Evolutionary conservation across 1,140 invertebrate species (phyloP).

Genomic region (Hormaphis cornu): DNA sequence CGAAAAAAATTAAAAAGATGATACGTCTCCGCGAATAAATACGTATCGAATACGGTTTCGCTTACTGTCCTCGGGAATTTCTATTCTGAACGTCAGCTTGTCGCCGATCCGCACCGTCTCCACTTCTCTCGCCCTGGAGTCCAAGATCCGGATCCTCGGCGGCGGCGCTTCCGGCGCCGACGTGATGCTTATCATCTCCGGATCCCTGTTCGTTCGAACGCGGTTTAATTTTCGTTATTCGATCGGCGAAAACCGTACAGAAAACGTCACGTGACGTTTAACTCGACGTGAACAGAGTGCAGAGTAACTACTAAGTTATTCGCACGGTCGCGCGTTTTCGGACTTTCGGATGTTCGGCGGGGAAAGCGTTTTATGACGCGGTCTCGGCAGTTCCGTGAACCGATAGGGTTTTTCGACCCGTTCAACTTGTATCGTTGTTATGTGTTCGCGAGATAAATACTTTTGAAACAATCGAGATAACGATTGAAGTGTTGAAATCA

Average conservation of each 20-base stretch:
- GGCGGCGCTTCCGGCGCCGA: constrained; percentile 87
- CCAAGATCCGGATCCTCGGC: constrained; percentile 83
- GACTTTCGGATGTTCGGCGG: no score
- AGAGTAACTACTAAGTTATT: no score
- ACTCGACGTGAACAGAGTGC: no score
- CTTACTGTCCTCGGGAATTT: constrained; percentile 92
- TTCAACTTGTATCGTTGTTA: no score
- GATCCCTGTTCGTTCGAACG: constrained; percentile 53
- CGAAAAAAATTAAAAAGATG: not conserved
- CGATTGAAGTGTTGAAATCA: no score
- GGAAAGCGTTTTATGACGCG: no score
- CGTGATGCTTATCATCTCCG: constrained; percentile 90
- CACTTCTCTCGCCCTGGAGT: constrained; percentile 72
- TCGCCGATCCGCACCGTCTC: constrained; percentile 91
- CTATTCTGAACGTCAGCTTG: constrained; percentile 87
- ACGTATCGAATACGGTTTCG: no score
- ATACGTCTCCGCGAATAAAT: not conserved
- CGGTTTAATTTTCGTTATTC: not conserved
- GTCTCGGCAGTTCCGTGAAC: no score
- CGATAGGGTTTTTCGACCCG: no score
- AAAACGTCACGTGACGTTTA: not conserved
- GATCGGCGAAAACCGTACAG: not conserved
- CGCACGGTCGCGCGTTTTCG: no score
- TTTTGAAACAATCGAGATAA: no score
- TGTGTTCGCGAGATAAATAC: no score